Evolutionary conservation across 2,797 vertebrate genomes (phyloP).

Genomic region (Arrhamphus sclerolepis): DNA sequence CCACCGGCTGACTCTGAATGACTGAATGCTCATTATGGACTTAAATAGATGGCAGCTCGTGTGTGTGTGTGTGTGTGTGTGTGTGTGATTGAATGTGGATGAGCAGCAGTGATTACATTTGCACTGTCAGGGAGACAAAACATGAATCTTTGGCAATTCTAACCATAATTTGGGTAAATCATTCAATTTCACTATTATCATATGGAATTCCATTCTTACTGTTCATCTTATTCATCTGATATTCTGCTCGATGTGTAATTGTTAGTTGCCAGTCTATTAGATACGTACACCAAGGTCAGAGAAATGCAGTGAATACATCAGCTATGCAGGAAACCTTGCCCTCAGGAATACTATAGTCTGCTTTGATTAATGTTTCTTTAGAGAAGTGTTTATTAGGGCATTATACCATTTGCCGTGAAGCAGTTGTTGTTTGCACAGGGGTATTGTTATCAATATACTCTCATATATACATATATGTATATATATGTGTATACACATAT

Average conservation of each 20-base stretch:
- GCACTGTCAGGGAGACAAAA: constrained; percentile 60
- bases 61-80: constrained; percentile 18
- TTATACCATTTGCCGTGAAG: too few species aligned
- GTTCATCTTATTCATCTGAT: constrained; percentile 32
- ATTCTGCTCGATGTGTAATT: constrained; percentile 15
- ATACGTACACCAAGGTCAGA: not conserved
- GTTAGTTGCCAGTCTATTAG: constrained; percentile 4
- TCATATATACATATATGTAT: too few species aligned
- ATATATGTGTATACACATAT: too few species aligned
- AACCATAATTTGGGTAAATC: constrained; percentile 35
- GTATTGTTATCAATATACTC: too few species aligned
- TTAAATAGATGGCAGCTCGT: constrained; percentile 76
- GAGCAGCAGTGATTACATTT: constrained; percentile 60
- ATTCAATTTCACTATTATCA: constrained; percentile 49
- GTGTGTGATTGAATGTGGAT: constrained; percentile 34
- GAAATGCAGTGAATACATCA: not conserved
- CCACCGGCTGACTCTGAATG: constrained; percentile 74
- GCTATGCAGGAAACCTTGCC: not conserved
- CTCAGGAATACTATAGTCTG: not conserved
- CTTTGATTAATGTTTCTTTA: not conserved
- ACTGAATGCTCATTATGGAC: constrained; percentile 79
- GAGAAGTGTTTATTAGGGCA: not conserved
- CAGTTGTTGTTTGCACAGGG: too few species aligned
- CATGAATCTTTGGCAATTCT: constrained; percentile 53
- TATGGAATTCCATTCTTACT: constrained; percentile 44